A percentile compares a stretch with the other conserved stretches of the same genome.
Conservation (phyloP, 2,797 vertebrate species). For the Lagodon rhomboides region DNA sequence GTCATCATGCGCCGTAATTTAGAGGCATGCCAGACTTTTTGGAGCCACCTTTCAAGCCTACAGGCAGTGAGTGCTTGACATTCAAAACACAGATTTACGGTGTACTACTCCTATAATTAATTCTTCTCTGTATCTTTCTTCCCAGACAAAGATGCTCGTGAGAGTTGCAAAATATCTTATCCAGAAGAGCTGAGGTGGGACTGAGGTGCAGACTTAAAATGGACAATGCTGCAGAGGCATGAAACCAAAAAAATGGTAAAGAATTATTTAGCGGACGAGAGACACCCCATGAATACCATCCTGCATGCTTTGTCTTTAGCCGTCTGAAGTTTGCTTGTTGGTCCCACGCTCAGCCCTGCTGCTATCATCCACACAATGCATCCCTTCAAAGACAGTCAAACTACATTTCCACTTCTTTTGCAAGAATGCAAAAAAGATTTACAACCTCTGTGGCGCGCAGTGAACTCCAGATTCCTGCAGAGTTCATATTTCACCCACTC, state of each 20-base stretch:
- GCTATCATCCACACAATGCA: not conserved
- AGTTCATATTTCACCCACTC: conserved; percentile 48
- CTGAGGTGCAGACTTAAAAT: conserved; percentile 15
- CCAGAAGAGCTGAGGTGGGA: not conserved
- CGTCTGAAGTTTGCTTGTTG: not conserved
- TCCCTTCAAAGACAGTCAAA: conserved; percentile 19
- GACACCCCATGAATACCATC: not conserved
- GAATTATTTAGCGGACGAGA: not conserved
- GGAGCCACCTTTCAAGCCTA: not conserved
- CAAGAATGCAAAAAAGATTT: conserved; percentile 7
- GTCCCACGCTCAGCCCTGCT: not conserved
- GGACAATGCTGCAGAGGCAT: conserved; percentile 5
- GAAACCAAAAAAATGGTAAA: not conserved
- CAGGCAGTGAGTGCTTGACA: not conserved
- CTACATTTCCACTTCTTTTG: not conserved
- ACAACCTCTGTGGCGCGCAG: not conserved
- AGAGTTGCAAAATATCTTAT: conserved; percentile 14
- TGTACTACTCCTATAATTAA: not conserved
- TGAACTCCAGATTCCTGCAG: conserved; percentile 21
- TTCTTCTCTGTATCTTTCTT: not conserved
- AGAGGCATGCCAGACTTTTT: not conserved
- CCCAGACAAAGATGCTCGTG: not conserved
- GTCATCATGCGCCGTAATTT: too few relatives aligned
- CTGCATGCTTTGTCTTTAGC: not conserved
- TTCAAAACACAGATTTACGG: not conserved